Conservation (phyloP, 2,797 vertebrate species). For the Dermochelys coriacea region DNA sequence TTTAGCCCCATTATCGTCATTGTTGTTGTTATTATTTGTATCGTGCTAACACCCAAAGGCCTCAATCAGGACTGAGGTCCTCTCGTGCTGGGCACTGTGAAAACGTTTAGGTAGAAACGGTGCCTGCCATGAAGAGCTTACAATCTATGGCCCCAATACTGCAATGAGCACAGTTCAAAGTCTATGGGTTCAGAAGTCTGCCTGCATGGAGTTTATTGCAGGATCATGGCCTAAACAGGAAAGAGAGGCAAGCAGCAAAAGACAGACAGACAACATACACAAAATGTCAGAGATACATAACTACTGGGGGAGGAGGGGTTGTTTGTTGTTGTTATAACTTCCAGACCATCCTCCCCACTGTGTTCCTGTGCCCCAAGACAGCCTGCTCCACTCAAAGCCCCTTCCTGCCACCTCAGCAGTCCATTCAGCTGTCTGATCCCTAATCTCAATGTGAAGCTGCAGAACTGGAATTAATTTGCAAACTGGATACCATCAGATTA, state of each 20-base stretch:
- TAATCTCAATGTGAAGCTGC: neutral
- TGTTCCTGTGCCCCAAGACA: neutral
- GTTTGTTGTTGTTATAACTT: neutral
- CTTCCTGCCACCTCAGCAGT: neutral
- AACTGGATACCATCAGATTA: no score
- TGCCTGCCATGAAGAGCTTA: neutral
- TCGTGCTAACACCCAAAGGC: neutral
- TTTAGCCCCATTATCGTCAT: neutral
- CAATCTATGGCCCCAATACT: rapidly evolving
- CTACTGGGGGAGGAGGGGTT: neutral
- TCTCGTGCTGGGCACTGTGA: neutral
- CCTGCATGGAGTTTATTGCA: neutral
- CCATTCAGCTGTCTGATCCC: neutral
- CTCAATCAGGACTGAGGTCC: rapidly evolving
- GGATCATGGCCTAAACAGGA: neutral
- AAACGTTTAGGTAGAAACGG: neutral
- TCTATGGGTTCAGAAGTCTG: neutral
- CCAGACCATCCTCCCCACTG: neutral
- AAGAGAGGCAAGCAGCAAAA: constrained; percentile 12
- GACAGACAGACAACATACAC: neutral
- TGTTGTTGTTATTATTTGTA: neutral
- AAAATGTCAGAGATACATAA: constrained; percentile 17
- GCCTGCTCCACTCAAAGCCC: neutral
- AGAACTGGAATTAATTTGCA: no score
- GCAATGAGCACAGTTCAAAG: constrained; percentile 6